Base-by-base conservation (phyloP, 2,888 invertebrate species). In the Anoplius nigerrimus region DNA sequence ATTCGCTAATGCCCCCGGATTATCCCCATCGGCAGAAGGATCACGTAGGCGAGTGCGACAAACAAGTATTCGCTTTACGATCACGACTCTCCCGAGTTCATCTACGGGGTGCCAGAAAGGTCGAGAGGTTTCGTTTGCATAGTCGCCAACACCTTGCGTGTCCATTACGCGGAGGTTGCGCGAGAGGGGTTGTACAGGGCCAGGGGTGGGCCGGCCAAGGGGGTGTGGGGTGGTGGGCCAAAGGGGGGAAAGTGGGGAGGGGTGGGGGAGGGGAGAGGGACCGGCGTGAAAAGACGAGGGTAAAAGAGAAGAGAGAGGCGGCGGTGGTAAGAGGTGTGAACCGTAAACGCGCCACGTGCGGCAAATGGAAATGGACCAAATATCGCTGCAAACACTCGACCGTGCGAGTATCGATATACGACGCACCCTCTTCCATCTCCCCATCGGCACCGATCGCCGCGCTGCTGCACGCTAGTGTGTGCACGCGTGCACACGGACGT, bases 321-420 rank as follows among this genome's bases (percentile, higher is more conserved):
- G 73, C 68, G 71, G 61, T 70, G 72, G 75, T 82, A 82, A 84
- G 85, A 87, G 85, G 87, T 86, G 87, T 81, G 86, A 87, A 85
- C 81, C 83, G 86, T 87, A 86, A 87, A 86, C 84, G 86, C 87
- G 87, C 85, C 87, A 86, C 87, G 87, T 87, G 87, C 86, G 82
- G 78, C 86, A 87, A 87, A 87, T 87, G 87, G 87, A 87, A 87
- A 87, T 87, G 87, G 87, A 87, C 84, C 87, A 85, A 87, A 87
- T 87, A 87, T 87, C 86, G 85, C 82, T 82, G 86, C 87, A 85
- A 87, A 87, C 86, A 87, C 85, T 84, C 84, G 82, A 81, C 80
- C 79, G 69, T 78, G 79, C 77, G 81, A 82, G 84, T 86, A 84
- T 86, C 85, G 84, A 86, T 86, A 86, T 85, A 86, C 84, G 83